A percentile compares a stretch with the other conserved stretches of the same genome.
Conservation (phyloP, 2,888 invertebrate species). For the Drosophila ezoana region DNA sequence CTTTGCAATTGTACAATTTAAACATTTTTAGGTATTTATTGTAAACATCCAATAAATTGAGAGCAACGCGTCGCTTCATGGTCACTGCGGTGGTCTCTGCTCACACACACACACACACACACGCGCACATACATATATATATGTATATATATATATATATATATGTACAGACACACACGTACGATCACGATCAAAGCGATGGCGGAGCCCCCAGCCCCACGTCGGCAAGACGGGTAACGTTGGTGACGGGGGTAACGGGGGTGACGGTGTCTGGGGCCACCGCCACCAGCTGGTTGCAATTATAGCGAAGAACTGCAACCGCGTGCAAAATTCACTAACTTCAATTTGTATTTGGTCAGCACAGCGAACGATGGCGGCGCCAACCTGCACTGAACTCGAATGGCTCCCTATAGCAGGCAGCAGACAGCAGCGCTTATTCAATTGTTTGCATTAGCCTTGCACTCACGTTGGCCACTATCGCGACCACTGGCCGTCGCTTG, state of each 20-base stretch:
- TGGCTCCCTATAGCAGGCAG: conserved; percentile 22
- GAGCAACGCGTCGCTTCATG: conserved; percentile 70
- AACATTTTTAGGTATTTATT: conserved; percentile 60
- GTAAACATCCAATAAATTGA: conserved; percentile 69
- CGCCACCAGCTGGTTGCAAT: conserved; percentile 48
- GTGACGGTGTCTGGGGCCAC: conserved; percentile 11
- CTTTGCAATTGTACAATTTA: conserved; percentile 45
- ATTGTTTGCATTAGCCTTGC: conserved; percentile 68
- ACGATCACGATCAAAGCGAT: conserved; percentile 49
- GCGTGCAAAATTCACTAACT: conserved; percentile 39
- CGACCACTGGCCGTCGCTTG: conserved; percentile 36
- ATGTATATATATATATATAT: neutral
- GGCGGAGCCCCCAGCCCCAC: conserved; percentile 40
- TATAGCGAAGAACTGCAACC: conserved; percentile 37
- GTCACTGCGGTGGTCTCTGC: conserved; percentile 70
- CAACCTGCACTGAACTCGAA: conserved; percentile 21
- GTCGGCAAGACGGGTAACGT: conserved; percentile 27
- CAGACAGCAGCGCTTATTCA: conserved; percentile 64
- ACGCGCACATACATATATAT: neutral
- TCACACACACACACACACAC: conserved; percentile 13
- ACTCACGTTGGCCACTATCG: conserved; percentile 47
- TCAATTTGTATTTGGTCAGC: conserved; percentile 29
- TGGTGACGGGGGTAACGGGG: neutral
- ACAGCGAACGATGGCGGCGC: conserved; percentile 14
- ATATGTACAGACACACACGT: conserved; percentile 3